Conservation (phyloP, 30 jellyfish, hydroid and myxozoan genomes). For the Rhopilema esculentum region DNA sequence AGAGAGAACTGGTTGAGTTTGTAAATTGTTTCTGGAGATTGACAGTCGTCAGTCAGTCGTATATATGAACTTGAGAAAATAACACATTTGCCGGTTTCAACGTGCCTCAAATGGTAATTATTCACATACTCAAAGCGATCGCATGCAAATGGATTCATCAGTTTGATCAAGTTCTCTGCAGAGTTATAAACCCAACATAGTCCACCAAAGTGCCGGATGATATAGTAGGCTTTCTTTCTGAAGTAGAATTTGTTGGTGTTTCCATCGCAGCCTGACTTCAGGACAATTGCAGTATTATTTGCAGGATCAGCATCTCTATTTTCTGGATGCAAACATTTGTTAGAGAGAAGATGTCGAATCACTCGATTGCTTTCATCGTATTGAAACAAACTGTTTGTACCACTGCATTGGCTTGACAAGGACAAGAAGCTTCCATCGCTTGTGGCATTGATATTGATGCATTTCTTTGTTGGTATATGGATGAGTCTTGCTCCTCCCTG, state of each 20-base stretch:
- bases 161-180: neutral
- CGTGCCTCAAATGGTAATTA: slow-evolving; percentile 23
- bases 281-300: neutral
- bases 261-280: slow-evolving; percentile 1
- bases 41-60: slow-evolving; percentile 33
- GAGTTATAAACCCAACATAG: slow-evolving; percentile 30
- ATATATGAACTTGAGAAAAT: no score
- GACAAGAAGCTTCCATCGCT: slow-evolving; percentile 34
- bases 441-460: slow-evolving; percentile 19
- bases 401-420: slow-evolving; percentile 24
- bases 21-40: slow-evolving; percentile 4
- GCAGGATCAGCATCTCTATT: neutral
- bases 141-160: slow-evolving; percentile 9
- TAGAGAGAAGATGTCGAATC: slow-evolving; percentile 34
- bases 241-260: slow-evolving; percentile 15
- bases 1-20: neutral
- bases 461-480: slow-evolving; percentile 31
- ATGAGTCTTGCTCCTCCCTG: slow-evolving; percentile 44
- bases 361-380: slow-evolving; percentile 13
- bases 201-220: slow-evolving; percentile 26
- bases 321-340: slow-evolving; percentile 42
- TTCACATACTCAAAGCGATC: slow-evolving; percentile 46
- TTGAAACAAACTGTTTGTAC: slow-evolving; percentile 50
- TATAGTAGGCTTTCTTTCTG: slow-evolving; percentile 24
- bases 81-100: slow-evolving; percentile 44